Evolutionary conservation across 1,140 invertebrate genomes (phyloP), one percentile per base, ranked within the genome.

Genomic region (Trypoxylus dichotomus): DNA sequence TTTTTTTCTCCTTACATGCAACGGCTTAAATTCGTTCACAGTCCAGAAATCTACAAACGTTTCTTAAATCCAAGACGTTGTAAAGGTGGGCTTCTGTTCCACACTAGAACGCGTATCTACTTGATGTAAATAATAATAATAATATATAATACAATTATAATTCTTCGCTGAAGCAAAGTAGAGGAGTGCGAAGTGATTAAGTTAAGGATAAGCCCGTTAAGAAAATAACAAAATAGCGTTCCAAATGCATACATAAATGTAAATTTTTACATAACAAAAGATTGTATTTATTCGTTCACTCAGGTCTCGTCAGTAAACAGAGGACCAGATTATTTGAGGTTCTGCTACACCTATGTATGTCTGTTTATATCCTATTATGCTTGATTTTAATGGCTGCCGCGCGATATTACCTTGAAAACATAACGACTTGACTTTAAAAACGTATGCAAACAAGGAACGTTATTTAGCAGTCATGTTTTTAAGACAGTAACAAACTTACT

Each of bases 351-450:
- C 13, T 54, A n/a, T 54, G 19, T 19, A 19, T 54, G 7, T 54
- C 13, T 54, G 19, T 19, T 54, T 54, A 54, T 68, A 29, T 68
- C 8, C 60, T 68, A 68, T 68, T 68, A 24, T 54, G 19, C 47
- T 54, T 54, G 19, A 54, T n/a, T 54, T 54, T 54, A 54, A 54
- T 68, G 60, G 60, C 27, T 3, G 21, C 60, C 10, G 27, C 13
- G 24, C 27, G 60, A 68, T 68, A 68, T 68, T 68, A 68, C 60
- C 60, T 68, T 68, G 60, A 68, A 25, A 68, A 68, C 27, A 29
- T 68, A 68, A 68, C 60, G 60, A 68, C 60, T 24, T 68, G 60
- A 27, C 60, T 68, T 68, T 63, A 63, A 63, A 63, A 63, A 25
- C 60, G 60, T 63, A 27, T 11, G 60, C 60, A 63, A 63, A 63